Conservation (phyloP, 2,797 vertebrate genomes). For the Pseudochaenichthys georgianus region DNA sequence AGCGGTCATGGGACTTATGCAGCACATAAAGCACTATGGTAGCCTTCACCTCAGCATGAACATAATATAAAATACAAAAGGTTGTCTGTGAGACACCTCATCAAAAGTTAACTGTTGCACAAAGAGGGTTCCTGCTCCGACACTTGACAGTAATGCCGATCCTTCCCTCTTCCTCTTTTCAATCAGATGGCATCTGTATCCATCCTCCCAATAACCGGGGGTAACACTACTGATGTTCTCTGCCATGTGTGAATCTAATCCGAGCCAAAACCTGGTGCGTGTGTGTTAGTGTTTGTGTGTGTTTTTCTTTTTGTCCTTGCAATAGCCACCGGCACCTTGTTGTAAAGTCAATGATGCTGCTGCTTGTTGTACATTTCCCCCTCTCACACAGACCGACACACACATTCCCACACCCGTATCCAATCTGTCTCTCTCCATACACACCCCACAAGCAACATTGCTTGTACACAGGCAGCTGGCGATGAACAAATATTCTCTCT, state of each 20-base stretch:
- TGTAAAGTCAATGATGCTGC: conserved; percentile 67
- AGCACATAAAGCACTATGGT: conserved; percentile 22
- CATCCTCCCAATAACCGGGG: conserved; percentile 41
- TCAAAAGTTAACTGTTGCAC: conserved; percentile 7
- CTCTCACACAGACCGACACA: conserved; percentile 36
- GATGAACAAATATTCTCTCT: conserved; percentile 75
- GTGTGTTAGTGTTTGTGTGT: background rate
- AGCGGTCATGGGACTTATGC: conserved; percentile 23
- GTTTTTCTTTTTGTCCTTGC: conserved; percentile 37
- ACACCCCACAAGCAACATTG: conserved; percentile 53
- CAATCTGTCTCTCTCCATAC: conserved; percentile 59
- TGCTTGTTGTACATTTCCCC: conserved; percentile 51
- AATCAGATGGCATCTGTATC: conserved; percentile 54
- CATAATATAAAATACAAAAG: conserved; percentile 14
- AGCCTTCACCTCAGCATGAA: conserved; percentile 40
- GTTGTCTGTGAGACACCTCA: conserved; percentile 19
- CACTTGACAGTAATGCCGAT: conserved; percentile 25
- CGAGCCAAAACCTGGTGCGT: conserved; percentile 33
- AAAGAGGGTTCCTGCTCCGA: conserved; percentile 33
- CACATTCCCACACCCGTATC: conserved; percentile 27
- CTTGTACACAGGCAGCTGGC: conserved; percentile 65
- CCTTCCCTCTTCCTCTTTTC: conserved; percentile 41
- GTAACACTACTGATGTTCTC: conserved; percentile 44
- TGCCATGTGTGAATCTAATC: conserved; percentile 67
- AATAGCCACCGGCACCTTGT: conserved; percentile 61